Base-by-base conservation (phyloP, 1,140 invertebrate species). In the Tetramorium simillimum region DNA sequence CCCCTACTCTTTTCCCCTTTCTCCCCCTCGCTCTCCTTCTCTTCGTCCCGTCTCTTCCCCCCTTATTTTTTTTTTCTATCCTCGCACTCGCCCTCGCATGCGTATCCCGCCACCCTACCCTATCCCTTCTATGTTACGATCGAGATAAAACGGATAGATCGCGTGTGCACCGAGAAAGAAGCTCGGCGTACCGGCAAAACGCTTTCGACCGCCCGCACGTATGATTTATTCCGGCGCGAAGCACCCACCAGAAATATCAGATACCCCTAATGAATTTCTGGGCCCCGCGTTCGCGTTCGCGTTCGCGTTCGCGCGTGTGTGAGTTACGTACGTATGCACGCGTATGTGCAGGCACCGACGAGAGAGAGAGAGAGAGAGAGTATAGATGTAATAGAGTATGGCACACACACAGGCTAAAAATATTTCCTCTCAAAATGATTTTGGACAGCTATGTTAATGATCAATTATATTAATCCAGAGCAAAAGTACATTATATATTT, bases 251-350 rank as follows among this genome's bases (percentile, higher is more conserved):
- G 94, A 94, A 95, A 94, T 94, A 95, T 94, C 94, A 92, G 94
- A 95, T 94, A 95, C 91, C 93, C 92, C 92, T 95, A 95, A 95
- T 95, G 94, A 95, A 94, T 94, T 94, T 93, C 88, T 92, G 92
- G 56, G 7, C 9, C 88, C 88, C 87, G 86, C 92, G 91, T 92
- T 91, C 65, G 65, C 84, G 33, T n/a, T n/a, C n/a, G n/a, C n/a
- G n/a, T n/a, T n/a, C 87, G 86, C 92, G 91, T 92, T 91, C 65
- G 65, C 84, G 33, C 85, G 88, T 88, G 89, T 73, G 43, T 53
- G 58, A 43, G 56, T 14, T 33, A 70, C 70, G 43, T 21, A 7
- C 18, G 14, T 21, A 46, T 46, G 46, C 46, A 16, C 7, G 72
- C n/a, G 18, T 56, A 37, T 33, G 28, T 60, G 18, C 14, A 10